Evolutionary conservation across 2,888 invertebrate species (phyloP).

Genomic region (Epinotia brunnichana): DNA sequence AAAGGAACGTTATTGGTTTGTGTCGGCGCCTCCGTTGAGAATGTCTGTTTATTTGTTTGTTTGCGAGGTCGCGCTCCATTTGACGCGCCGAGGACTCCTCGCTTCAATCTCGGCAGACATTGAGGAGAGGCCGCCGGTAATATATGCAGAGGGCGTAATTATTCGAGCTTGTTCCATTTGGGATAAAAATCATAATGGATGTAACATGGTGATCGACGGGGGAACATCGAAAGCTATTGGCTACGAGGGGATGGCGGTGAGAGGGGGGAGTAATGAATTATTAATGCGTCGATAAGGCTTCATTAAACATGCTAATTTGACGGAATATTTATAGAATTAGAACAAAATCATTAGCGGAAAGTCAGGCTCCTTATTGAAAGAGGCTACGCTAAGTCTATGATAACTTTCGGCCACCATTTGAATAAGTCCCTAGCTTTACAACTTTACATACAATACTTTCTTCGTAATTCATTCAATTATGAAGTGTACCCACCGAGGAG

Average conservation of each 20-base stretch:
- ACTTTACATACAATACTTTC: constrained; percentile 10
- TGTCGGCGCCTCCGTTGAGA: constrained; percentile 1
- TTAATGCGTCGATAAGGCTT: constrained; percentile 28
- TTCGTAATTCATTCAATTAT: constrained; percentile 8
- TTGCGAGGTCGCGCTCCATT: constrained; percentile 15
- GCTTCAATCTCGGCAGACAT: constrained; percentile 1
- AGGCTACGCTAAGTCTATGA: not conserved
- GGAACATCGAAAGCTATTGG: constrained; percentile 9
- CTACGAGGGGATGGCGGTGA: not conserved
- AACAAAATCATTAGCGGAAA: constrained; percentile 30
- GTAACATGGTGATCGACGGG: constrained; percentile 22
- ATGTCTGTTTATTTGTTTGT: constrained; percentile 15
- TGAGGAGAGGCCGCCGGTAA: constrained; percentile 5
- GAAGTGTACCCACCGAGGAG: constrained; percentile 4
- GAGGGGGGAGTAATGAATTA: constrained; percentile 23
- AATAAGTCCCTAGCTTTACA: constrained; percentile 11
- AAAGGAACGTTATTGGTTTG: constrained; percentile 2
- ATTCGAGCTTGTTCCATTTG: constrained; percentile 8
- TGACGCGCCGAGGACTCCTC: constrained; percentile 7
- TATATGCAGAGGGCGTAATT: constrained; percentile 4
- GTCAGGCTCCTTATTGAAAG: constrained; percentile 18
- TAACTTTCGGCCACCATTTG: constrained; percentile 6
- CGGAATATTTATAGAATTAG: constrained; percentile 39
- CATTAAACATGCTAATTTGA: constrained; percentile 31
- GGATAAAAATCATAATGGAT: constrained; percentile 36